Percentiles rank a stretch among this genome's conserved stretches.
phyloP scores from a whole-genome alignment of 2,888 invertebrate species.

The Cyaniris semiargus region DNA sequence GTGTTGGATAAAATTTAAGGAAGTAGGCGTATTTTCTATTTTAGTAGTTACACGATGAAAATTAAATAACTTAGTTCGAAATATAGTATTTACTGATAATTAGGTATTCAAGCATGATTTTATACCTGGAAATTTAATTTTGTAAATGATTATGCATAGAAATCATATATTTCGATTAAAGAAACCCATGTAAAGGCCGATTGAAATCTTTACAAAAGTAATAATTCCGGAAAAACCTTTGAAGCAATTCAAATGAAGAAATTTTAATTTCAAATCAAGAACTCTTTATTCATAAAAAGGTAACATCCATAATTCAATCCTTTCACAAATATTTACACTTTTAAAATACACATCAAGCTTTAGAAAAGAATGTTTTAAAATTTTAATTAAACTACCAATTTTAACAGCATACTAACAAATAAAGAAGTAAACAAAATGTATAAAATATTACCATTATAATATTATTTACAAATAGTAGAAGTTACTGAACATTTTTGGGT shows the following conservation, averaged over 20 bases:
- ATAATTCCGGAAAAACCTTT: conserved; percentile 5
- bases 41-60: not conserved
- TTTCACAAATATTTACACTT: conserved; percentile 30
- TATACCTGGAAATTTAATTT: not conserved
- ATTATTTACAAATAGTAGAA: not conserved
- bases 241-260: conserved; percentile 22
- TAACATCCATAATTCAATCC: conserved; percentile 30
- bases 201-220: not conserved
- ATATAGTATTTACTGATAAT: no score
- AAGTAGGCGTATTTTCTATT: not conserved
- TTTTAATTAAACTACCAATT: not conserved
- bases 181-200: not conserved
- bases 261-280: conserved; percentile 30
- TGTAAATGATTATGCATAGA: not conserved
- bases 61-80: not conserved
- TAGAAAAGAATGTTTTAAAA: not conserved
- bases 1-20: not conserved
- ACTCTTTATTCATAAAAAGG: conserved; percentile 31
- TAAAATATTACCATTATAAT: not conserved
- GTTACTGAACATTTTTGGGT: not conserved
- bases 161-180: not conserved
- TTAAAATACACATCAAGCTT: conserved; percentile 28
- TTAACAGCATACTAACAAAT: not conserved
- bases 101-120: not conserved
- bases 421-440: not conserved